These are phyloP conservation scores for Drepana falcataria DNA, from an alignment of 2,888 invertebrate genomes.

Conservation along the genomic window DNA sequence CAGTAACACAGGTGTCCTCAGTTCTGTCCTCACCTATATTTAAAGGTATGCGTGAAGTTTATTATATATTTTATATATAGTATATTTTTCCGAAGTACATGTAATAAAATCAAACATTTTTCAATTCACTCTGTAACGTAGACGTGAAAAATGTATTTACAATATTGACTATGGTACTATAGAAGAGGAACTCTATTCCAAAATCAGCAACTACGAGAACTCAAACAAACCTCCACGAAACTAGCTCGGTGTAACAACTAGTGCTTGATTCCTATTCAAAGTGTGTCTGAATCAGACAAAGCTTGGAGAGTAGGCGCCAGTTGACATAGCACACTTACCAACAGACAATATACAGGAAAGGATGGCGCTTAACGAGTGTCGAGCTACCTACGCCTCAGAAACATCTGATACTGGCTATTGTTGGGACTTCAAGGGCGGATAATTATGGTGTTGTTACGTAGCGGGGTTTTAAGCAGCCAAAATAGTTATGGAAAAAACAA, in stretches of 20 bases:
- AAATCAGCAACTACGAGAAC: background rate
- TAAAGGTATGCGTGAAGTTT: too few species aligned
- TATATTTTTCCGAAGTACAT: too few species aligned
- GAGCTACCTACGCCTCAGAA: background rate
- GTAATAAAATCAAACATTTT: too few species aligned
- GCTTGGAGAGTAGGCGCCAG: background rate
- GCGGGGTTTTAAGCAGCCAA: too few species aligned
- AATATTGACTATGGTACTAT: too few species aligned
- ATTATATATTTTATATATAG: too few species aligned
- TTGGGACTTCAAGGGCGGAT: background rate
- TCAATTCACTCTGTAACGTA: too few species aligned
- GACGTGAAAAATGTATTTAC: too few species aligned
- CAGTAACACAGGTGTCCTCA: too few species aligned
- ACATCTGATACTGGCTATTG: background rate
- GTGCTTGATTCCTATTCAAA: constrained; percentile 1
- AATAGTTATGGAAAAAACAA: too few species aligned
- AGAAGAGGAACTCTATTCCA: background rate
- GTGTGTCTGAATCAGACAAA: background rate
- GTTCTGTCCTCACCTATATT: too few species aligned
- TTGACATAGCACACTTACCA: background rate
- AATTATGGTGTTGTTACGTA: too few species aligned
- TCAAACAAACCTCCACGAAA: background rate
- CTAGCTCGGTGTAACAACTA: background rate
- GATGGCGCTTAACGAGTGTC: constrained; percentile 1
- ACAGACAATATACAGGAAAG: background rate